phyloP scores from a whole-genome alignment of 2,113 vertebrate genomes.

The Trematocara macrostoma region DNA sequence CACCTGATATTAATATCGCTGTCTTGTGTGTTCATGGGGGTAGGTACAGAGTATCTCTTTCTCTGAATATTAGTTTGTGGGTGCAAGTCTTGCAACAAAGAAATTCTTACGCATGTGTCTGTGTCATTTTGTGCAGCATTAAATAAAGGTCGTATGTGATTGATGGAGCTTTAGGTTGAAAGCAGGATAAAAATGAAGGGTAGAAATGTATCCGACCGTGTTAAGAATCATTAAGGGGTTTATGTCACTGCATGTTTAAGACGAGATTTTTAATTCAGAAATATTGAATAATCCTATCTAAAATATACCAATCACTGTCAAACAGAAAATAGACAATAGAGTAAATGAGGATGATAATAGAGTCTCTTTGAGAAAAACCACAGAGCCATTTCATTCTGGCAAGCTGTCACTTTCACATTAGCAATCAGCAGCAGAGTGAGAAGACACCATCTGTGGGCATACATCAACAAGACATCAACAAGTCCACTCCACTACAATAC shows the following conservation, averaged over 20 bases:
- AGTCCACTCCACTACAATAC: neutral
- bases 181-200: neutral
- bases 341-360: constrained; percentile 32
- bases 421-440: constrained; percentile 43
- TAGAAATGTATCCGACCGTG: neutral
- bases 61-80: neutral
- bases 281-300: neutral
- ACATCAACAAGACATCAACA: constrained; percentile 58
- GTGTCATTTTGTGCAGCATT: neutral
- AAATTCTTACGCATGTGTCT: neutral
- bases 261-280: neutral
- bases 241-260: neutral
- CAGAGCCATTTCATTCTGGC: constrained; percentile 11
- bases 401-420: constrained; percentile 52
- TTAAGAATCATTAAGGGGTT: neutral
- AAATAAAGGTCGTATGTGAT: neutral
- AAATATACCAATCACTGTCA: neutral
- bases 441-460: constrained; percentile 55
- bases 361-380: constrained; percentile 16
- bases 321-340: neutral
- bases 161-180: neutral
- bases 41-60: neutral
- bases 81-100: neutral
- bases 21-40: neutral
- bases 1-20: constrained; percentile 56